A percentile compares a stretch with the other conserved stretches of the same genome.
Conservation (phyloP, 2,113 vertebrate genomes). For the Struthidea cinerea region DNA sequence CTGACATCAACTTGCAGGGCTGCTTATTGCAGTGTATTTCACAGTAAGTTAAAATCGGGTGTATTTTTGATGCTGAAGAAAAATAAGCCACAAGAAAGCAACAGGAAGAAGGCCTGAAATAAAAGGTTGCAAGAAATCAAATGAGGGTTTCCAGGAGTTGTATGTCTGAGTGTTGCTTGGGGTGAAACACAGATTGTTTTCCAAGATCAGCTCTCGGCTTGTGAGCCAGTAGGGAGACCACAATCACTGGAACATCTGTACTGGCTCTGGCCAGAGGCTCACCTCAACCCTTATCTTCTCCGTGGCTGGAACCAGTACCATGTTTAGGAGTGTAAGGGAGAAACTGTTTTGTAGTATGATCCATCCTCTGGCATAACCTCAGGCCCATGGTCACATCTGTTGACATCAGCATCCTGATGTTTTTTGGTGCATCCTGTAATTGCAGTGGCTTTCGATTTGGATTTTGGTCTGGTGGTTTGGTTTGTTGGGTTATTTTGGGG, state of each 20-base stretch:
- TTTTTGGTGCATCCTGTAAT: background rate
- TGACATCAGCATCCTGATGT: background rate
- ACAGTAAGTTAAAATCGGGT: background rate
- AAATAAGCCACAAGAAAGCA: background rate
- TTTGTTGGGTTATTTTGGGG: background rate
- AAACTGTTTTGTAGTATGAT: background rate
- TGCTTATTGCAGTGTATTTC: background rate
- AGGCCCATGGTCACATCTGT: background rate
- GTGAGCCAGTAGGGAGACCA: background rate
- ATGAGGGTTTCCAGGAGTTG: background rate
- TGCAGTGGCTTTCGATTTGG: background rate
- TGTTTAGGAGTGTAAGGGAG: background rate
- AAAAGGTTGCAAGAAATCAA: background rate
- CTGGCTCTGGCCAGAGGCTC: background rate
- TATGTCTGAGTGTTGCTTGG: background rate
- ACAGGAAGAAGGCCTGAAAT: background rate
- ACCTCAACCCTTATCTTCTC: background rate
- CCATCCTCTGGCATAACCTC: background rate
- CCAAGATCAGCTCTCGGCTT: background rate
- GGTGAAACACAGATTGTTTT: background rate
- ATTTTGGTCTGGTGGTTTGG: background rate
- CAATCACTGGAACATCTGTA: background rate
- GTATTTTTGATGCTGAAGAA: background rate
- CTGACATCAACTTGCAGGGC: background rate
- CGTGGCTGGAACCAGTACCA: background rate